These are phyloP conservation scores for Drosophila paramelanica DNA, from an alignment of 2,888 invertebrate genomes.

Conservation along the genomic window DNA sequence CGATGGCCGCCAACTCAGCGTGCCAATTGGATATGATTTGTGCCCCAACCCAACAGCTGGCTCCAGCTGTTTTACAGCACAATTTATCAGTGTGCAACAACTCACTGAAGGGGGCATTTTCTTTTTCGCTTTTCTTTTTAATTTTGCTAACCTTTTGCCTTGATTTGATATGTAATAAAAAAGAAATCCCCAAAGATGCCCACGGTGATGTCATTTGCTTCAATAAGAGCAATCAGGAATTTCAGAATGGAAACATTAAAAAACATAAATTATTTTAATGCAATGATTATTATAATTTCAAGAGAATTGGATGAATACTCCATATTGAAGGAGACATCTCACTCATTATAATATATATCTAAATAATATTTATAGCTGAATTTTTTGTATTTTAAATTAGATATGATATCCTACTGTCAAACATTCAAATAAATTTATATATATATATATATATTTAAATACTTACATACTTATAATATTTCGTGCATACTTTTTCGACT, in stretches of 20 bases:
- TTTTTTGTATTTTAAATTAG: no score
- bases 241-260: slow-evolving; percentile 8
- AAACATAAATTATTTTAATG: no score
- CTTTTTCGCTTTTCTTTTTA: background rate
- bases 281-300: no score
- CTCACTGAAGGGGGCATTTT: background rate
- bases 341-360: no score
- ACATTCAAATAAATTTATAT: no score
- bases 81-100: slow-evolving; percentile 5
- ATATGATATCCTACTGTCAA: no score
- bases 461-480: no score
- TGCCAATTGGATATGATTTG: slow-evolving; percentile 60
- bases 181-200: background rate
- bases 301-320: no score
- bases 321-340: no score
- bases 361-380: no score
- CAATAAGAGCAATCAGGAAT: background rate
- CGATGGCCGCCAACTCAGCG: slow-evolving; percentile 48
- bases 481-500: no score
- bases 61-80: slow-evolving; percentile 30
- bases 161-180: slow-evolving; percentile 17
- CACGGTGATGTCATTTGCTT: background rate
- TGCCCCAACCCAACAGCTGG: slow-evolving; percentile 2
- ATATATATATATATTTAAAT: no score
- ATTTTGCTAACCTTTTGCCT: slow-evolving; percentile 1